These are phyloP conservation scores for Eilema caniola DNA, from an alignment of 2,888 invertebrate genomes.

Conservation along the genomic window DNA sequence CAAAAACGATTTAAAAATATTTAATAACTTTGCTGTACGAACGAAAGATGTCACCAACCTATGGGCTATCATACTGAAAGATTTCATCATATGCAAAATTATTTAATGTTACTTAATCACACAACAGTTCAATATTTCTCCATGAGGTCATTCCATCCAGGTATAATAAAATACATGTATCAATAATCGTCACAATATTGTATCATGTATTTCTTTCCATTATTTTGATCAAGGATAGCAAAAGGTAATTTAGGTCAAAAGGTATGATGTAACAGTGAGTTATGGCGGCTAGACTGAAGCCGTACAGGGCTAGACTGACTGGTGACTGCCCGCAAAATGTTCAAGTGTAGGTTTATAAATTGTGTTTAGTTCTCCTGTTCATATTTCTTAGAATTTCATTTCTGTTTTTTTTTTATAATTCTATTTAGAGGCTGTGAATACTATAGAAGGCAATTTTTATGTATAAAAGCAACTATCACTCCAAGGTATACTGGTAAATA, in stretches of 20 bases:
- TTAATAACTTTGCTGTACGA: too few species aligned
- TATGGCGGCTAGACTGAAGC: slow-evolving; percentile 50
- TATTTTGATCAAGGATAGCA: slow-evolving; percentile 37
- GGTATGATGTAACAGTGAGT: slow-evolving; percentile 43
- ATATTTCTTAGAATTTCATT: background rate
- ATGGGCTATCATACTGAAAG: too few species aligned
- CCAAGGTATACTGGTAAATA: too few species aligned
- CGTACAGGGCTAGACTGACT: slow-evolving; percentile 30
- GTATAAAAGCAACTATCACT: too few species aligned
- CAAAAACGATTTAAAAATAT: too few species aligned
- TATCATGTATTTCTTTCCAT: slow-evolving; percentile 24
- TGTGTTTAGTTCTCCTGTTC: background rate
- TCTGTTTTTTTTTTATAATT: too few species aligned
- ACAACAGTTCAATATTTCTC: background rate
- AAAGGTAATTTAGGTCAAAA: slow-evolving; percentile 49
- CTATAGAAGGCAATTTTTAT: too few species aligned
- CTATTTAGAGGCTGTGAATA: too few species aligned
- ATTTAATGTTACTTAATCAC: background rate
- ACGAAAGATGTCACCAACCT: too few species aligned
- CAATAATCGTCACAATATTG: too few species aligned
- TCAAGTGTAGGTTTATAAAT: slow-evolving; percentile 27
- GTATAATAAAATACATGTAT: too few species aligned
- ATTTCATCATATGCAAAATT: background rate
- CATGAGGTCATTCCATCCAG: too few species aligned
- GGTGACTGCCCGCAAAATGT: slow-evolving; percentile 29